Conservation (phyloP, 1,140 invertebrate genomes). For the Drosophila kohkoa region DNA sequence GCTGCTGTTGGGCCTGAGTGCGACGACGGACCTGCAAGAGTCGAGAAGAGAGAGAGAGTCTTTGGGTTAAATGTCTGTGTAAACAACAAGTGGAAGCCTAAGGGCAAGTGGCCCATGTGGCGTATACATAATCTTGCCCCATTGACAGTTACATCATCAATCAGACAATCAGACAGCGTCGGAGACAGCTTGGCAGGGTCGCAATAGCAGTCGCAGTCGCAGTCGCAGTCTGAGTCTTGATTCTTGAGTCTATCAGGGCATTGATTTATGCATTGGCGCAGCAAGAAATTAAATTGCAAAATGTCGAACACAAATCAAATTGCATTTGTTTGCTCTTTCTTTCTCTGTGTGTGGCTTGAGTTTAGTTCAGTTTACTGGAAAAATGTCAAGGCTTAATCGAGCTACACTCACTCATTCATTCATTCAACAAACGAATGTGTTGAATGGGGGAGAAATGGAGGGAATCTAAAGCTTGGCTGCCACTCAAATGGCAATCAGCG, state of each 20-base stretch:
- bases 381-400: constrained; percentile 70
- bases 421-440: background rate
- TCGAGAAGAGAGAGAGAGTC: too few species aligned
- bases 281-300: constrained; percentile 73
- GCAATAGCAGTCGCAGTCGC: background rate
- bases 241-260: constrained; percentile 1
- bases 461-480: constrained; percentile 13
- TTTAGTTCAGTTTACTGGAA: constrained; percentile 7
- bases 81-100: background rate
- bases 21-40: constrained; percentile 74
- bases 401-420: constrained; percentile 21
- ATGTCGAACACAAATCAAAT: constrained; percentile 70
- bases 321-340: constrained; percentile 52
- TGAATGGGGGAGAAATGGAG: background rate
- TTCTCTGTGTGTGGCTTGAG: background rate
- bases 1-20: constrained; percentile 77
- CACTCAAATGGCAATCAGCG: constrained; percentile 50
- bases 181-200: background rate
- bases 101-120: constrained; percentile 25
- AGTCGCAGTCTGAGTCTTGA: too few species aligned
- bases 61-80: background rate
- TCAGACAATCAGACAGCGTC: background rate
- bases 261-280: constrained; percentile 67
- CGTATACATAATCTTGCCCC: constrained; percentile 40
- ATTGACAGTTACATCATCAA: constrained; percentile 28